Conservation (phyloP, 2,888 invertebrate genomes). For the Rhagonycha lutea region DNA sequence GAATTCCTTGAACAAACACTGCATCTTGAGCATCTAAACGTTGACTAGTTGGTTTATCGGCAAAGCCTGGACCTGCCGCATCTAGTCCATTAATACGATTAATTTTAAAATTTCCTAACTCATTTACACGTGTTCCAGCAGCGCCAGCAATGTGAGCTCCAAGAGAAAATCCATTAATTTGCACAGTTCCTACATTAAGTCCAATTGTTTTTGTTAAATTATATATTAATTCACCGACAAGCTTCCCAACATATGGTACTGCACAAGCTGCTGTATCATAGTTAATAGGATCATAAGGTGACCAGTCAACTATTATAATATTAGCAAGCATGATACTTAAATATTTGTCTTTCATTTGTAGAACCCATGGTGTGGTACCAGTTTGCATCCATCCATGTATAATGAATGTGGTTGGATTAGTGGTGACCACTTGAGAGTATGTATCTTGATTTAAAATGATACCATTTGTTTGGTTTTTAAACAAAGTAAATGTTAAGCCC, state of each 20-base stretch:
- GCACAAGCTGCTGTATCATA: neutral
- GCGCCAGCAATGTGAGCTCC: constrained; percentile 12
- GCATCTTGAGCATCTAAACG: constrained; percentile 3
- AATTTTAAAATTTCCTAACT: neutral
- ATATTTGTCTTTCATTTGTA: too few relatives aligned
- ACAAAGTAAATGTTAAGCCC: too few relatives aligned
- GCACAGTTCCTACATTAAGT: neutral
- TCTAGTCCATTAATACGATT: constrained; percentile 8
- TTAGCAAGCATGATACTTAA: neutral
- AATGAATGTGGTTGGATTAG: too few relatives aligned
- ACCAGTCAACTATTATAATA: constrained; percentile 7
- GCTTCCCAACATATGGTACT: neutral
- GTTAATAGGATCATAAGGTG: neutral
- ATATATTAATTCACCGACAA: constrained; percentile 6
- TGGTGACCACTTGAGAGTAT: too few relatives aligned
- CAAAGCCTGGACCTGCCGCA: neutral
- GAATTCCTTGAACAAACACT: neutral
- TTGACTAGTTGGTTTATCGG: neutral
- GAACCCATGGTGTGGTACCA: too few relatives aligned
- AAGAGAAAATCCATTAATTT: constrained; percentile 12
- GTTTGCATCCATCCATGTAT: too few relatives aligned
- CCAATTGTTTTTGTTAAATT: neutral
- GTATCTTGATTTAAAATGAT: too few relatives aligned
- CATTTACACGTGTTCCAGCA: constrained; percentile 1
- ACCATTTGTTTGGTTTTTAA: too few relatives aligned